Conservation (phyloP, 2,113 vertebrate genomes). For the Syrrhaptes paradoxus region DNA sequence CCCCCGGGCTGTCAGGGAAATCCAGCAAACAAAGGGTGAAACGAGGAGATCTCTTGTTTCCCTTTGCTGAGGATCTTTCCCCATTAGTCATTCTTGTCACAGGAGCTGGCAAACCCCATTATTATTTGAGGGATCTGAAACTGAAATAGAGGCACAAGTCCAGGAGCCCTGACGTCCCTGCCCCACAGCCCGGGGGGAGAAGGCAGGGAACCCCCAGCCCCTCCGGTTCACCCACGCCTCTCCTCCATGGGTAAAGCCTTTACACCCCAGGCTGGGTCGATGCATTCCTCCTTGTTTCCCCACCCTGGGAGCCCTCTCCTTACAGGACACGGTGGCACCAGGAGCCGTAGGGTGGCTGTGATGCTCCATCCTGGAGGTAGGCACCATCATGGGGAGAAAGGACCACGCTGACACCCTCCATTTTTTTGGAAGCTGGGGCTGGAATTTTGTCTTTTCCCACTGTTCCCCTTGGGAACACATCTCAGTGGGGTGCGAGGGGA, state of each 20-base stretch:
- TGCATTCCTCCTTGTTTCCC: not conserved
- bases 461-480: not conserved
- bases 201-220: not conserved
- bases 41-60: conserved; percentile 19
- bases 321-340: not conserved
- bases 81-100: conserved; percentile 65
- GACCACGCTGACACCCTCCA: not conserved
- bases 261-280: accelerated
- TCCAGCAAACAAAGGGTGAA: conserved; percentile 45
- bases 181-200: not conserved
- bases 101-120: conserved; percentile 37
- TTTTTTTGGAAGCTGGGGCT: not conserved
- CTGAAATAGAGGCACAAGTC: not conserved
- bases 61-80: conserved; percentile 24
- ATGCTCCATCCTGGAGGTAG: not conserved
- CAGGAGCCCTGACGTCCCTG: not conserved
- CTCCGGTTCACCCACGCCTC: not conserved
- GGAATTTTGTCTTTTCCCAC: not conserved
- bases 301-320: not conserved
- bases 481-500: not conserved
- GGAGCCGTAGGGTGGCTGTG: not conserved
- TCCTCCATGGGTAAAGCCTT: not conserved
- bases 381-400: not conserved
- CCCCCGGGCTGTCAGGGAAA: not conserved
- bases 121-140: conserved; percentile 56